Conservation (phyloP, 2,888 invertebrate species). For the Lycia hirtaria region DNA sequence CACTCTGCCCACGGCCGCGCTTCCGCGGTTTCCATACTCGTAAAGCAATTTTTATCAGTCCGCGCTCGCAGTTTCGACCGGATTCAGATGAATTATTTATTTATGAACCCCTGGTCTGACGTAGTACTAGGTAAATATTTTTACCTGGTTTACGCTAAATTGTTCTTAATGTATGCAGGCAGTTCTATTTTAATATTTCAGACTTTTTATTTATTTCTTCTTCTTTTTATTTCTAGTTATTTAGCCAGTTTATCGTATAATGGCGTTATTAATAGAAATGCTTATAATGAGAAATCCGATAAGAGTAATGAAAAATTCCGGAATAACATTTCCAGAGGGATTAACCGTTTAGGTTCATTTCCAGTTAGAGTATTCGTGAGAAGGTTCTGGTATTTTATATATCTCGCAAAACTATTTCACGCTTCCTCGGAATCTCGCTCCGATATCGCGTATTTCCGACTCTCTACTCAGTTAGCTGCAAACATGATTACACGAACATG, state of each 20-base stretch:
- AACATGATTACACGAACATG: slow-evolving; percentile 49
- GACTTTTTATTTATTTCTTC: too few species aligned
- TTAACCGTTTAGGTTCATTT: slow-evolving; percentile 23
- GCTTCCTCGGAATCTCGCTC: slow-evolving; percentile 49
- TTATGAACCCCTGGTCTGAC: slow-evolving; percentile 44
- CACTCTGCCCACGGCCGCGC: too few species aligned
- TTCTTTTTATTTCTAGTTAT: too few species aligned
- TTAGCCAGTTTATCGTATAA: too few species aligned
- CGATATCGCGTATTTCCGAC: slow-evolving; percentile 51
- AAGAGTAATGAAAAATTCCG: slow-evolving; percentile 23
- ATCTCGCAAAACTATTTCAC: slow-evolving; percentile 55
- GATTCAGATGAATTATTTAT: slow-evolving; percentile 74
- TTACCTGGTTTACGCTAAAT: slow-evolving; percentile 25
- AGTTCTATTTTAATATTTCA: not conserved
- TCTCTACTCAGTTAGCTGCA: slow-evolving; percentile 49
- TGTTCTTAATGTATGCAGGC: slow-evolving; percentile 17
- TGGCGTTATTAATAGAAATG: slow-evolving; percentile 2
- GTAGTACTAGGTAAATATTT: slow-evolving; percentile 37
- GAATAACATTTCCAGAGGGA: slow-evolving; percentile 6
- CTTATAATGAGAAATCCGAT: slow-evolving; percentile 9
- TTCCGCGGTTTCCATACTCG: slow-evolving; percentile 63
- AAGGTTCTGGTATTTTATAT: slow-evolving; percentile 47
- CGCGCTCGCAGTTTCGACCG: slow-evolving; percentile 56
- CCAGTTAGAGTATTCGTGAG: slow-evolving; percentile 18
- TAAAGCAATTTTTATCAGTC: slow-evolving; percentile 75